Conservation (phyloP, 2,888 invertebrate species). For the Unio delphinus region DNA sequence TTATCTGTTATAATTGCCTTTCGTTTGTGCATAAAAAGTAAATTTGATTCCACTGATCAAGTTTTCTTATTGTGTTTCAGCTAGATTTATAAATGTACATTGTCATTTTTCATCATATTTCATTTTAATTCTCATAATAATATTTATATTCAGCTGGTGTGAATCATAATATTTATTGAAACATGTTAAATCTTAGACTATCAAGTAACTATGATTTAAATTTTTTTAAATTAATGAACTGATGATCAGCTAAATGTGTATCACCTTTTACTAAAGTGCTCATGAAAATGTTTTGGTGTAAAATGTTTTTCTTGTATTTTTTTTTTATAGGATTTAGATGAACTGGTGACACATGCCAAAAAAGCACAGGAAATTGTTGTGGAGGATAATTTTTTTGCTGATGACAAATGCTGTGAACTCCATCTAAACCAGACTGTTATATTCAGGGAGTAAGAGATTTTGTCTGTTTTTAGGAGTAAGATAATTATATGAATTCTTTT, state of each 20-base stretch:
- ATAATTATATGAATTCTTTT: too few relatives aligned
- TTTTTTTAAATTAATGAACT: too few relatives aligned
- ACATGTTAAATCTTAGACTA: too few relatives aligned
- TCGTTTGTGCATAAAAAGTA: too few relatives aligned
- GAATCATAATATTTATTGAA: too few relatives aligned
- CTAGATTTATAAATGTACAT: not conserved
- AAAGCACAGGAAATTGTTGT: conserved; percentile 52
- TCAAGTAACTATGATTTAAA: too few relatives aligned
- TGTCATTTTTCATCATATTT: not conserved
- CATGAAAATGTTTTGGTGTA: not conserved
- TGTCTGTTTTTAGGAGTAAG: too few relatives aligned
- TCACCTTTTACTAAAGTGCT: too few relatives aligned
- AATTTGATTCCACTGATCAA: too few relatives aligned
- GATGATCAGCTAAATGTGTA: too few relatives aligned
- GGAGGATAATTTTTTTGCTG: conserved; percentile 54
- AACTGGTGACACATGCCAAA: conserved; percentile 52
- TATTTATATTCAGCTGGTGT: too few relatives aligned
- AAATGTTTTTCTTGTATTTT: not conserved
- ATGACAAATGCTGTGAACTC: conserved; percentile 36
- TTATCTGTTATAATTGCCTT: too few relatives aligned
- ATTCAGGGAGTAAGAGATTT: conserved; percentile 23
- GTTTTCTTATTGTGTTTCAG: not conserved
- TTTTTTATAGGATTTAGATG: conserved; percentile 52
- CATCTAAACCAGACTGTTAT: conserved; percentile 35
- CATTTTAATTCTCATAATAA: not conserved